Evolutionary conservation across 2,888 invertebrate species (phyloP), one percentile per base, ranked within the genome.

Genomic region (Archaeoteleia sp.): DNA sequence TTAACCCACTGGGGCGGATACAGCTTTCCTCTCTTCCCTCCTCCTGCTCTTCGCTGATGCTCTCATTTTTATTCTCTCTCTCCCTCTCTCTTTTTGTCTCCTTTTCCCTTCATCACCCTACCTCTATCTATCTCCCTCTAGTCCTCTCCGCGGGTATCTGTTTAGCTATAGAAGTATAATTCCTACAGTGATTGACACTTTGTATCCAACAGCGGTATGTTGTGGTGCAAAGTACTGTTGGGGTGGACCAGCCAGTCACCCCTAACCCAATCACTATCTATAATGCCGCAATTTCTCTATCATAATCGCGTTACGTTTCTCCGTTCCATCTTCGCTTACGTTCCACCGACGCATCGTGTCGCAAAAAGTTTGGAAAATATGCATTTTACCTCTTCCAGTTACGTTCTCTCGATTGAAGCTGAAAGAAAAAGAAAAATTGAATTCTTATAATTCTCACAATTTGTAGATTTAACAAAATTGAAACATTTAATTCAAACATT

Each of bases 231-330:
- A 73, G 73, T 67, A 58, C 68, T 74, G 62, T 62, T 74, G 70
- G 72, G 77, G 75, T 76, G 73, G 69, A 72, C 74, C 74, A 74
- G 73, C 74, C 73, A 74, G 74, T 75, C 76, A 74, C 76, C 70
- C 72, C 76, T 82, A 83, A 83, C 82, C 82, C 82, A 83, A 83
- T 83, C 83, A 83, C 75, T 68, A 73, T 76, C 83, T 78, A 83
- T 83, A 83, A 83, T 83, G 82, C 82, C 77, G 82, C 83, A 83
- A 83, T 83, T 83, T 82, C 83, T 82, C 75, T 73, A 78, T 76
- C 78, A 77, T 83, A 83, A 83, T 83, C 81, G 69, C 69, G 80
- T 83, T 83, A 82, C 81, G 73, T 58, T 70, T 63, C 71, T 60
- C 67, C 66, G 57, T 51, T 72, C 68, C 72, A 68, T 72, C 73